Base-by-base conservation (phyloP, 1,140 invertebrate species). In the Micrasema longulum region DNA sequence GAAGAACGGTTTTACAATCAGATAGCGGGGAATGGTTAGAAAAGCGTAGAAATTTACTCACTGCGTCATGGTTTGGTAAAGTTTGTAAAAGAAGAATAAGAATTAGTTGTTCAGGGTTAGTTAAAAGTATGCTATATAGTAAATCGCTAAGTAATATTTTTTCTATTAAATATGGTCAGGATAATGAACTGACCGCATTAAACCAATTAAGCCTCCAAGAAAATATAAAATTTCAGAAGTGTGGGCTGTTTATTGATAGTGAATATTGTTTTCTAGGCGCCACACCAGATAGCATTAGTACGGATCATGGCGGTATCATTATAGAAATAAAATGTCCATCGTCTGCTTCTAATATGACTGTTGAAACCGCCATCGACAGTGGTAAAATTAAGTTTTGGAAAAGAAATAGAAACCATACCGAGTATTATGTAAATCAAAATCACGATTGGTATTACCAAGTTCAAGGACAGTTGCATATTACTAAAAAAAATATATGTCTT, bases 31-130 rank as follows among this genome's bases (percentile, higher is more conserved):
- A 22, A 20, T 48, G 18, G 18, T 20, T 48, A 20, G 18, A 48
- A 48, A 16, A 11, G 10, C 16, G 18, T 20, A 48, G 47, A 48
- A 48, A 48, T 2, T 20, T 48, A 20, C 20, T 22, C 11, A 48
- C 18, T 20, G 18, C 47, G 11, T 48, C 47, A 10, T 48, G 16
- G 20, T 48, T 48, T 22, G 47, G 47, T 48, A 48, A 48, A 18
- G 20, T 22, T 20, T 48, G 47, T 48, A 48, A 48, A 48, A 7
- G 47, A 7, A 5, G 16, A 20, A 16, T 20, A 18, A 2, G 16
- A 16, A 48, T 48, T 5, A 48, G 47, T 22, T 48, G 47, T 48
- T n/a, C 47, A 20, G 20, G 20, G 16, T 48, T 48, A 48, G 47
- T 48, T 3, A 48, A 48, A 48, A 48, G 16, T 1, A 22, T 48